Percentiles rank a stretch among this genome's conserved stretches.
These are phyloP conservation scores for Quadroppia sp. DNA, from an alignment of 2,888 invertebrate genomes.

Conservation along the genomic window DNA sequence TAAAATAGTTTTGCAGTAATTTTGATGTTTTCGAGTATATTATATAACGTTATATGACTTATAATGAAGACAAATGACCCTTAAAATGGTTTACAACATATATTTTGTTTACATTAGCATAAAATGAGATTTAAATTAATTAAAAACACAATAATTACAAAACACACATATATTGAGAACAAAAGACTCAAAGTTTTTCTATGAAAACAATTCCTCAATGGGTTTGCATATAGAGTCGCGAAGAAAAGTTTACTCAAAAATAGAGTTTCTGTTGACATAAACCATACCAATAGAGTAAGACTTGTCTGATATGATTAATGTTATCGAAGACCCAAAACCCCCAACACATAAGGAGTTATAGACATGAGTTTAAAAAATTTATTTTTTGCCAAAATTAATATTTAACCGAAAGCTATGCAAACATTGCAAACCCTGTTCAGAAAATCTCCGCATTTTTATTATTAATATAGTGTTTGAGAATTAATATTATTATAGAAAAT, in stretches of 20 bases:
- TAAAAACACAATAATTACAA: slow-evolving; percentile 29
- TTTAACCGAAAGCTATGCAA: neutral
- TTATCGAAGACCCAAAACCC: neutral
- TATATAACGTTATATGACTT: slow-evolving; percentile 16
- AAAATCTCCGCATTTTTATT: neutral
- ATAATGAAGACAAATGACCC: slow-evolving; percentile 34
- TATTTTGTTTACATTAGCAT: slow-evolving; percentile 35
- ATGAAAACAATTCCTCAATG: neutral
- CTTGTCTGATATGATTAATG: slow-evolving; percentile 11
- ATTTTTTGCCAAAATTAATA: neutral
- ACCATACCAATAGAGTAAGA: neutral
- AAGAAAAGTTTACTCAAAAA: neutral
- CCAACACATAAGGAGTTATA: neutral
- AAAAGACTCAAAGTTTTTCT: neutral
- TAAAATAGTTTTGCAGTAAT: slow-evolving; percentile 24
- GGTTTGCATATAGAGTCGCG: neutral
- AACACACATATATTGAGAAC: neutral
- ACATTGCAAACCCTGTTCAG: neutral
- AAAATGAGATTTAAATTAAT: slow-evolving; percentile 35
- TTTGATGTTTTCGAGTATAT: slow-evolving; percentile 1
- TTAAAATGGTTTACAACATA: slow-evolving; percentile 20
- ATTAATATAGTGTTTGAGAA: neutral
- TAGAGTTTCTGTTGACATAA: neutral
- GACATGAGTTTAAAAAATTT: neutral
- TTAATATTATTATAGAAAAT: neutral